Percentiles rank a stretch among this genome's conserved stretches.
phyloP scores from a whole-genome alignment of 2,888 invertebrate species.

The Eilema sororculum region DNA sequence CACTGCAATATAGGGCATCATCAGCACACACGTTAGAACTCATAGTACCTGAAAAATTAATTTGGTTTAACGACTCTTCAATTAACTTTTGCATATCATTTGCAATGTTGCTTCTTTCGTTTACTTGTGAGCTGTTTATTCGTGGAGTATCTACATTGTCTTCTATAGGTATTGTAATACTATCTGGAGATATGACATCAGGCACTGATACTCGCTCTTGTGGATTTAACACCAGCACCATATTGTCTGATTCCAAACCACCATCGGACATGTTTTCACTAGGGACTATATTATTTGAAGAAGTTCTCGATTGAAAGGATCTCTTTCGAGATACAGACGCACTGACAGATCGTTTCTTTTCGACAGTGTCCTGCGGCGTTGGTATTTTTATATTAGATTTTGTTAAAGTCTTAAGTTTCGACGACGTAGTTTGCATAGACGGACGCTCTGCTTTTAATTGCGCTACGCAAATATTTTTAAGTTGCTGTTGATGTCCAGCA shows the following conservation, averaged over 20 bases:
- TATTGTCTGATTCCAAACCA: conserved; percentile 47
- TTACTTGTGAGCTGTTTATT: conserved; percentile 40
- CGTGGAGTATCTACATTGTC: conserved; percentile 48
- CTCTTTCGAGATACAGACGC: conserved; percentile 50
- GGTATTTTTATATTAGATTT: conserved; percentile 59
- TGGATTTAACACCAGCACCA: conserved; percentile 53
- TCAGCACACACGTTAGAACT: conserved; percentile 56
- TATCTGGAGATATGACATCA: conserved; percentile 15
- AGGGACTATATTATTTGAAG: conserved; percentile 10
- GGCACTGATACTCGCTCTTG: conserved; percentile 21
- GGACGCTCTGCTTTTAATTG: conserved; percentile 59
- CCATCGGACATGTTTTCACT: conserved; percentile 23
- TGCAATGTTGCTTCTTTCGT: conserved; percentile 41
- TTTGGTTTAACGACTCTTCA: conserved; percentile 65
- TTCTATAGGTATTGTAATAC: conserved; percentile 36
- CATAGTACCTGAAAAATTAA: conserved; percentile 46
- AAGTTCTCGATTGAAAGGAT: conserved; percentile 47
- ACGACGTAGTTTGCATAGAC: conserved; percentile 45
- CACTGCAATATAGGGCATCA: conserved; percentile 24
- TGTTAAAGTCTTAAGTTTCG: conserved; percentile 54
- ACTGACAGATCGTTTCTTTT: conserved; percentile 42
- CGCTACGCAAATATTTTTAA: conserved; percentile 63
- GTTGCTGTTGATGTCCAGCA: conserved; percentile 46
- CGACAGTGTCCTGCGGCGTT: conserved; percentile 45
- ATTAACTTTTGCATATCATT: conserved; percentile 60